Evolutionary conservation across 2,797 vertebrate species (phyloP).

Genomic region (Muscicapa striata): DNA sequence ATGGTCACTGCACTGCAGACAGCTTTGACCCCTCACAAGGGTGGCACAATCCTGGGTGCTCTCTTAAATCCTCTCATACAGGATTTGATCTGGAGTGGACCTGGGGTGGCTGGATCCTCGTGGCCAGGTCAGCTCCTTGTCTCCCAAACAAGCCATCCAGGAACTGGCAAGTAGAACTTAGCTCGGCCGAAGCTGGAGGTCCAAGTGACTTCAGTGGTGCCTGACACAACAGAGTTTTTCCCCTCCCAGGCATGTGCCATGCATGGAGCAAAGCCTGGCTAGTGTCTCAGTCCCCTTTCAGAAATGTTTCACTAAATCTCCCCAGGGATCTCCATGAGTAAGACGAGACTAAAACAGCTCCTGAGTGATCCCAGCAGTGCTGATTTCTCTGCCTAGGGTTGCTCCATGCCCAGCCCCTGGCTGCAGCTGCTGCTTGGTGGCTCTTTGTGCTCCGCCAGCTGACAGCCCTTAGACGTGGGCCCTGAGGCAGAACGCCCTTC

Average conservation of each 20-base stretch:
- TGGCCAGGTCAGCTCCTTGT: not conserved
- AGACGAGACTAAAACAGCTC: not conserved
- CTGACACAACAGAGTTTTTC: rapidly evolving
- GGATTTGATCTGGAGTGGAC: not conserved
- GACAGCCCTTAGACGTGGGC: not conserved
- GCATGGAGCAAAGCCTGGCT: not conserved
- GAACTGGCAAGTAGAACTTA: not conserved
- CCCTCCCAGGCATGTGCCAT: not conserved
- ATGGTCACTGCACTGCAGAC: not conserved
- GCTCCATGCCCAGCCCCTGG: not conserved
- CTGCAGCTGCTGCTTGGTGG: not conserved
- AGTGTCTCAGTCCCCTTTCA: not conserved
- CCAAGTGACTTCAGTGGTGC: not conserved
- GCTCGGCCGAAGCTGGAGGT: rapidly evolving
- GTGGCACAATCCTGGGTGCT: not conserved
- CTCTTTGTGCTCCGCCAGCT: not conserved
- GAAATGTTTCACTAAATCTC: not conserved
- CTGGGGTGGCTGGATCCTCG: rapidly evolving
- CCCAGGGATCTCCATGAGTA: not conserved
- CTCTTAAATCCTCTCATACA: not conserved
- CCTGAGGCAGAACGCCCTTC: conserved; percentile 19
- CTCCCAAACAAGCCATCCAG: not conserved
- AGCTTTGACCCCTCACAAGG: not conserved
- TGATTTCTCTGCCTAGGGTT: not conserved
- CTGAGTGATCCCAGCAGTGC: not conserved